phyloP scores from a whole-genome alignment of 2,888 invertebrate species.

The Crossocerus cetratus region DNA sequence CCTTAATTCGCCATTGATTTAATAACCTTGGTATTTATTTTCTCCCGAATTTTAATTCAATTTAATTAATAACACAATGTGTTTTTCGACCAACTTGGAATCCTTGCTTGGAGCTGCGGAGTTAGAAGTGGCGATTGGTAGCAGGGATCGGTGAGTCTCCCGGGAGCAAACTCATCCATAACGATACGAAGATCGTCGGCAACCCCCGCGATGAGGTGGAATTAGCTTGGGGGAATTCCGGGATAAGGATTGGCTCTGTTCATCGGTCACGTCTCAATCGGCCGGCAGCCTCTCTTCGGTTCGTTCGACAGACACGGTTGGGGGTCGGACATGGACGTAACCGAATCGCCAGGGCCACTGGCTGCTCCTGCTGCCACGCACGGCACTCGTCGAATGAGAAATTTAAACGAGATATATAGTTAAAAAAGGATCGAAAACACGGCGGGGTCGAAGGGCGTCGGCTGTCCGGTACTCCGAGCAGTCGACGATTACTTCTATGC shows the following conservation, averaged over 20 bases:
- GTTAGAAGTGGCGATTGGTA: too few relatives aligned
- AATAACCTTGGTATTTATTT: too few relatives aligned
- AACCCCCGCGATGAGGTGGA: slow-evolving; percentile 64
- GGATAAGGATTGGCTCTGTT: slow-evolving; percentile 49
- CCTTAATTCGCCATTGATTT: too few relatives aligned
- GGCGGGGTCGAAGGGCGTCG: slow-evolving; percentile 43
- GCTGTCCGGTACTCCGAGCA: slow-evolving; percentile 9
- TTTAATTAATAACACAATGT: too few relatives aligned
- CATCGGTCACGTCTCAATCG: slow-evolving; percentile 63
- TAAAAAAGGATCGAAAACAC: slow-evolving; percentile 36
- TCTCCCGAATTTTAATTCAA: too few relatives aligned
- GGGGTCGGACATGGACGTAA: slow-evolving; percentile 57
- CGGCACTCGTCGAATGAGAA: slow-evolving; percentile 28
- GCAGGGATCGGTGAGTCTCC: too few relatives aligned
- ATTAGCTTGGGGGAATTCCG: slow-evolving; percentile 53
- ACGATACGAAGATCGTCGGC: slow-evolving; percentile 48
- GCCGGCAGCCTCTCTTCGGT: slow-evolving; percentile 42
- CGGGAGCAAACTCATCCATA: too few relatives aligned
- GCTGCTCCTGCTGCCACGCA: slow-evolving; percentile 19
- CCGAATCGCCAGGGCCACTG: slow-evolving; percentile 48
- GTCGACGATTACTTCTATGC: slow-evolving; percentile 31
- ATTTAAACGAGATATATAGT: slow-evolving; percentile 36
- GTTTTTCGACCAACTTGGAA: too few relatives aligned
- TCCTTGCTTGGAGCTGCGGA: too few relatives aligned
- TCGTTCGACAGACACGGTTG: slow-evolving; percentile 55